Evolutionary conservation across 2,797 vertebrate species (phyloP).

Genomic region (Ispidina picta): DNA sequence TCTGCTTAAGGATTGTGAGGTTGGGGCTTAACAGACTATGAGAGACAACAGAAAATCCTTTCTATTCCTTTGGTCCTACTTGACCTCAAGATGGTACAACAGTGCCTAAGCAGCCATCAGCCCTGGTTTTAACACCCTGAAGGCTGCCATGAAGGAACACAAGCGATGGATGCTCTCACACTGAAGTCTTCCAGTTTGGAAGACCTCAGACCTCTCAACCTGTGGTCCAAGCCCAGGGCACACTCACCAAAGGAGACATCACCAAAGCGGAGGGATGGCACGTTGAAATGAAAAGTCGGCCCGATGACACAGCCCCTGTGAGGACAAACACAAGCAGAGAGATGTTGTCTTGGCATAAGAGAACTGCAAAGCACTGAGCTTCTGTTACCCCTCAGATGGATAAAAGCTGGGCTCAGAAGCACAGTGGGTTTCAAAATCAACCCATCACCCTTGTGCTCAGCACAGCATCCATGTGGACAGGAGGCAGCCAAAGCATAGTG

Average conservation of each 20-base stretch:
- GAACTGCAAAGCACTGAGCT: neutral
- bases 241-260: slow-evolving; percentile 88
- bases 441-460: neutral
- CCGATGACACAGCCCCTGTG: slow-evolving; percentile 86
- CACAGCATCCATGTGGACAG: accelerated
- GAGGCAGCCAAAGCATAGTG: neutral
- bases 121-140: neutral
- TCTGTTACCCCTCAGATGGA: accelerated
- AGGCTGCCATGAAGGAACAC: neutral
- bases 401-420: neutral
- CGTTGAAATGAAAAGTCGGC: slow-evolving; percentile 85
- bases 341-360: neutral
- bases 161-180: neutral
- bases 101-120: neutral
- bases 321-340: neutral
- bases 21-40: neutral
- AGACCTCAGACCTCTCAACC: neutral
- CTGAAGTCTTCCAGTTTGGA: neutral
- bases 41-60: neutral
- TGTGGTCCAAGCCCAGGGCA: neutral
- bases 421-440: neutral
- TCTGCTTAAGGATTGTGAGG: neutral
- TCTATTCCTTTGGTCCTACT: neutral
- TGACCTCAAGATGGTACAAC: neutral
- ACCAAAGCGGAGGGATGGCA: slow-evolving; percentile 84